phyloP scores from a whole-genome alignment of 1,140 invertebrate genomes.

The Formica exsecta region DNA sequence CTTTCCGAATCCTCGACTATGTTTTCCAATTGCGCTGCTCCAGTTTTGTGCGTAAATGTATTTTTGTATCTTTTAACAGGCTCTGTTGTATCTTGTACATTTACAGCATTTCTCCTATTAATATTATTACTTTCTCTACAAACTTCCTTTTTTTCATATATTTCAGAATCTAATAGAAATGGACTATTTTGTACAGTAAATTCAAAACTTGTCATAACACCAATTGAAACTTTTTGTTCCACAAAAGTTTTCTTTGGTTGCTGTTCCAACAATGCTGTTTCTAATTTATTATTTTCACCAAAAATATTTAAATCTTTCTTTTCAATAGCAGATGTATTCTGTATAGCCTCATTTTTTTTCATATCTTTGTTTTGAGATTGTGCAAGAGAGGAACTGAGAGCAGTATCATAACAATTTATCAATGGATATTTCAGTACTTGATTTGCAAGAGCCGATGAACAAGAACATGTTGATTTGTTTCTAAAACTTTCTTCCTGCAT shows the following conservation, averaged over 20 bases:
- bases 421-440: constrained; percentile 23
- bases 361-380: constrained; percentile 10
- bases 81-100: constrained; percentile 82
- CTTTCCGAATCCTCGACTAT: constrained; percentile 84
- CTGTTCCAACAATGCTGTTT: constrained; percentile 60
- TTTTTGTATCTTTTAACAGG: constrained; percentile 77
- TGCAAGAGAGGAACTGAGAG: neutral
- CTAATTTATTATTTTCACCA: constrained; percentile 44
- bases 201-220: constrained; percentile 91
- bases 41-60: constrained; percentile 74
- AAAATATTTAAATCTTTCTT: constrained; percentile 22
- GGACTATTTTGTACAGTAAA: constrained; percentile 87
- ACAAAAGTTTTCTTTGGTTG: constrained; percentile 76
- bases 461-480: constrained; percentile 72
- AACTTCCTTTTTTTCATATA: constrained; percentile 84
- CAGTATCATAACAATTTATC: constrained; percentile 43
- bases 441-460: constrained; percentile 50
- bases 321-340: neutral
- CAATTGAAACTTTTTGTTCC: constrained; percentile 89
- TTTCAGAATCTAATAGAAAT: constrained; percentile 73
- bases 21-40: constrained; percentile 79
- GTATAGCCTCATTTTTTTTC: constrained; percentile 5
- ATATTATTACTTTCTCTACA: constrained; percentile 81
- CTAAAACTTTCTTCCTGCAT: constrained; percentile 80
- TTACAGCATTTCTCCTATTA: constrained; percentile 69